Evolutionary conservation across 1,140 invertebrate genomes (phyloP), one percentile per base, ranked within the genome.

Genomic region (Drosophila varians): DNA sequence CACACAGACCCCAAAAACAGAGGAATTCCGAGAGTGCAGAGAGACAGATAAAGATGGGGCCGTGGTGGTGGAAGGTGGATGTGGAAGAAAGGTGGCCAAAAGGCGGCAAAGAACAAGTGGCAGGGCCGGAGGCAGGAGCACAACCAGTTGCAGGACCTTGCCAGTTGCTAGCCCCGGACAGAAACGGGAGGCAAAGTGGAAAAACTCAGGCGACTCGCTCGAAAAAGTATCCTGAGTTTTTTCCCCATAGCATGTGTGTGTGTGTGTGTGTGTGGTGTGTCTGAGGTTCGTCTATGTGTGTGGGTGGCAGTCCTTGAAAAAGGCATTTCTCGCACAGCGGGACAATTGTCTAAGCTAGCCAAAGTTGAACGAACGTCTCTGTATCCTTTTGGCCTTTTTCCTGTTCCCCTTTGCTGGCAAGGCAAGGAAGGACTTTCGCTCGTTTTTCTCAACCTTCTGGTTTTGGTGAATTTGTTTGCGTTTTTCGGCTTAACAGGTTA

Each of bases 161-260:
- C n/a, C n/a, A n/a, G n/a, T 18, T 42, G 38, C 5, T 16, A 64
- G 62, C 55, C 42, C 58, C 45, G 60, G 61, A 68, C 54, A 61
- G 47, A 47, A 51, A 57, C 38, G 72, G 43, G 52, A 68, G 58
- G 52, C 79, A 86, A 74, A 68, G 75, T 75, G 76, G 82, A 86
- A 86, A 84, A 86, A 86, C 68, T 72, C 80, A 51, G 62, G 76
- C 82, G 58, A 87, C 74, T 77, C 69, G 77, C 82, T 77, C 83
- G 77, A 87, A 88, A 87, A 86, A 86, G 82, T 87, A 87, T 87
- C 74, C 82, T 87, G 82, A 74, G 77, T 60, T 87, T 88, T 77
- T 75, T 72, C 31, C 26, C 26, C 57, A 46, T 25, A 43, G 42
- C 57, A 51, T 53, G 54, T 64, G 42, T 52, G 42, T 51, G 16